phyloP scores from a whole-genome alignment of 2,888 invertebrate genomes.

The Mycogona germanica region DNA sequence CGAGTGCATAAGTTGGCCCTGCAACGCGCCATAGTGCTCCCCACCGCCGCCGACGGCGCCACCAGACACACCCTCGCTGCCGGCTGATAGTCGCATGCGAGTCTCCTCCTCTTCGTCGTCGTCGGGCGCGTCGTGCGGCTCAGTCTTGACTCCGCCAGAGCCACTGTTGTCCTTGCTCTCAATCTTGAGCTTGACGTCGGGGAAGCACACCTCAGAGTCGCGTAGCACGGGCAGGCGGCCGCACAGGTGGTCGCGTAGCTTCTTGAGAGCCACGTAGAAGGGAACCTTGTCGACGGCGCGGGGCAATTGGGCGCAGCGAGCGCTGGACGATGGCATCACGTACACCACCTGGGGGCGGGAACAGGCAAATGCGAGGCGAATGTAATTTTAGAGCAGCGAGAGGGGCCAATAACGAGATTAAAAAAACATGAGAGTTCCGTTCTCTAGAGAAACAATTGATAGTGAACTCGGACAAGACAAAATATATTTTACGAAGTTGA shows the following conservation, averaged over 20 bases:
- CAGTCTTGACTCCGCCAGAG: conserved; percentile 1
- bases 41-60: not conserved
- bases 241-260: conserved; percentile 86
- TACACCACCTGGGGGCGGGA: conserved; percentile 97
- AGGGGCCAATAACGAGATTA: too few relatives aligned
- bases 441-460: not conserved
- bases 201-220: conserved; percentile 73
- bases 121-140: not conserved
- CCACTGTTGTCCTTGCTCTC: conserved; percentile 8
- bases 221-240: conserved; percentile 72
- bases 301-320: conserved; percentile 93
- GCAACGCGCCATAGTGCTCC: conserved; percentile 1
- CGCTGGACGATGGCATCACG: conserved; percentile 98
- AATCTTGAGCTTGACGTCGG: conserved; percentile 21
- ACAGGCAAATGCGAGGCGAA: too few relatives aligned
- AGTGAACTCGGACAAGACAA: not conserved
- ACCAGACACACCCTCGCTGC: not conserved
- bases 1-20: not conserved
- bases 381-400: too few relatives aligned
- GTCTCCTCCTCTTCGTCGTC: conserved; percentile 2
- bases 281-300: conserved; percentile 96
- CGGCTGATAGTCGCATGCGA: not conserved
- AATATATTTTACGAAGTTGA: too few relatives aligned
- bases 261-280: conserved; percentile 89
- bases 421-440: conserved; percentile 26